Evolutionary conservation across 2,888 invertebrate genomes (phyloP).

Genomic region (Keiferia lycopersicella): DNA sequence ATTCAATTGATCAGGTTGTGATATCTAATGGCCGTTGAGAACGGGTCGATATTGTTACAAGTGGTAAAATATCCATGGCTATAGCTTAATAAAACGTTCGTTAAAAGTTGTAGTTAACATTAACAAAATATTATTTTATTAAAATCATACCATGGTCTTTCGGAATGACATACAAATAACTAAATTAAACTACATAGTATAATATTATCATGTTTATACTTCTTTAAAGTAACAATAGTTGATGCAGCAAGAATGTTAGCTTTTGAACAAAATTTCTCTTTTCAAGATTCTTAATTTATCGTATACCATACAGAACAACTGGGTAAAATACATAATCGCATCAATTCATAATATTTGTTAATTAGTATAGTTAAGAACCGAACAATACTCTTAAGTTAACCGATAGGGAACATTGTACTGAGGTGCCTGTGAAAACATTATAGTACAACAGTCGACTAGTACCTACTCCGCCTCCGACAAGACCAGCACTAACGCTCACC

Average conservation of each 20-base stretch:
- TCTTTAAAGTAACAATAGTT: conserved; percentile 63
- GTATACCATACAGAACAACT: conserved; percentile 50
- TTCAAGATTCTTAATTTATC: conserved; percentile 48
- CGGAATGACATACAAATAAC: conserved; percentile 74
- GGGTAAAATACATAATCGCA: conserved; percentile 20
- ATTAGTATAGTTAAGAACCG: conserved; percentile 16
- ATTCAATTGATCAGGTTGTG: conserved; percentile 82
- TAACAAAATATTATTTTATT: conserved; percentile 77
- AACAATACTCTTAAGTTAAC: conserved; percentile 29
- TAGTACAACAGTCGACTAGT: conserved; percentile 43
- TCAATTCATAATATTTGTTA: conserved; percentile 16
- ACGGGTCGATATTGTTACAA: conserved; percentile 81
- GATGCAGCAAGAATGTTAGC: conserved; percentile 63
- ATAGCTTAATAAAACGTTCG: conserved; percentile 79
- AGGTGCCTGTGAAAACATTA: conserved; percentile 45
- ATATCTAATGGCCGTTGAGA: conserved; percentile 73
- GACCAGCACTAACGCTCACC: conserved; percentile 52
- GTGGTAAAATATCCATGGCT: conserved; percentile 79
- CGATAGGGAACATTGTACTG: conserved; percentile 42
- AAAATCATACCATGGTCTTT: conserved; percentile 73
- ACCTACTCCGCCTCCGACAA: conserved; percentile 35
- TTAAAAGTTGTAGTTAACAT: conserved; percentile 78
- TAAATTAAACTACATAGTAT: conserved; percentile 64
- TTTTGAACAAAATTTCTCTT: conserved; percentile 55
- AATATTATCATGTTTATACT: conserved; percentile 66